phyloP scores from a whole-genome alignment of 1,140 invertebrate genomes.

The Maconellicoccus hirsutus region DNA sequence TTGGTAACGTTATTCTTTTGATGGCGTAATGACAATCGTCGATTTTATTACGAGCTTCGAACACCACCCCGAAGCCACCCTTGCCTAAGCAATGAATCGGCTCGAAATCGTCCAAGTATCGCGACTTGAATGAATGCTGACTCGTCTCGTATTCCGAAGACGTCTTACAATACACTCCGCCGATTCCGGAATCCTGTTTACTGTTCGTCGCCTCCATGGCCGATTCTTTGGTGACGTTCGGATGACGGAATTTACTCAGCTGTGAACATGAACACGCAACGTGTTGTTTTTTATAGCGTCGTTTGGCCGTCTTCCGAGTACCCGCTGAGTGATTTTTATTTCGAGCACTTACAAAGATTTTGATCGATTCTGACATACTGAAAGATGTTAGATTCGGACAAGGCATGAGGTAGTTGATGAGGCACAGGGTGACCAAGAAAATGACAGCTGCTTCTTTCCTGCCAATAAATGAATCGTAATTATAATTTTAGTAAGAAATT shows the following conservation, averaged over 20 bases:
- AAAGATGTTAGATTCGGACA: not conserved
- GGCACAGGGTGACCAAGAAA: not conserved
- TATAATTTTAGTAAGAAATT: no score
- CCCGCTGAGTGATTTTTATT: no score
- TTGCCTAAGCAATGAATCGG: conserved; percentile 70
- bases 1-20: conserved; percentile 81
- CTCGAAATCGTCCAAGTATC: conserved; percentile 79
- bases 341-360: not conserved
- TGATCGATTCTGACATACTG: not conserved
- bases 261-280: no score
- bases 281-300: no score
- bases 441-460: not conserved
- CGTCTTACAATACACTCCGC: not conserved
- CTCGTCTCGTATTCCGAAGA: not conserved
- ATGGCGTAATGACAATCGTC: conserved; percentile 92
- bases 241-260: not conserved
- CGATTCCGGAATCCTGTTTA: not conserved
- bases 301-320: no score
- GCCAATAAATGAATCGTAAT: no score
- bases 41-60: conserved; percentile 87
- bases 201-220: not conserved
- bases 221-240: not conserved
- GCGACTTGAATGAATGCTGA: conserved; percentile 42
- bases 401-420: not conserved
- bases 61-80: conserved; percentile 96